These are phyloP conservation scores for Lates calcarifer DNA, from an alignment of 2,113 vertebrate genomes.

Conservation along the genomic window DNA sequence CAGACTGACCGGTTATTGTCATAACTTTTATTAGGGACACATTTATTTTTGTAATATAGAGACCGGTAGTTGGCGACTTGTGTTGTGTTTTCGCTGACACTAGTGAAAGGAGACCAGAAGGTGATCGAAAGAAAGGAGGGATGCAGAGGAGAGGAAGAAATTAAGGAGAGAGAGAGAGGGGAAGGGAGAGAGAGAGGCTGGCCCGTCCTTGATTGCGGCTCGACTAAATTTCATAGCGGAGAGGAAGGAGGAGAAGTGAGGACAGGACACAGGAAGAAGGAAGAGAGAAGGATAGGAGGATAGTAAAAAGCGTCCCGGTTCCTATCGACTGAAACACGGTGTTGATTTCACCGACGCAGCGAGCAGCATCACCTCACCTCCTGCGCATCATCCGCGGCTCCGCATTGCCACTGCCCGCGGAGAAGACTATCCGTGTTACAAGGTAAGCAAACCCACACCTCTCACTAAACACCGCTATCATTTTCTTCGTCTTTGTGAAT, in stretches of 20 bases:
- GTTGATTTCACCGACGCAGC: conserved; percentile 24
- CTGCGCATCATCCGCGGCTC: conserved; percentile 57
- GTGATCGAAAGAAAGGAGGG: conserved; percentile 44
- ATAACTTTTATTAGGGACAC: not conserved
- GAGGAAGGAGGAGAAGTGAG: not conserved
- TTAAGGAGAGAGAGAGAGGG: conserved; percentile 22
- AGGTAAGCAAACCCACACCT: conserved; percentile 61
- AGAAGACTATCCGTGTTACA: not conserved
- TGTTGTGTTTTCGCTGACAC: not conserved
- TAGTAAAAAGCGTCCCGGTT: not conserved
- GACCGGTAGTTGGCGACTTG: conserved; percentile 19
- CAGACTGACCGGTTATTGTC: not conserved
- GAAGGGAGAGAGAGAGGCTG: conserved; percentile 41
- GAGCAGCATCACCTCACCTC: conserved; percentile 49
- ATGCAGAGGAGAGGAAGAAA: conserved; percentile 7
- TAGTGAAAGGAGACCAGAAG: conserved; percentile 27
- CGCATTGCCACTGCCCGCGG: conserved; percentile 23
- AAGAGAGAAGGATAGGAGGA: not conserved
- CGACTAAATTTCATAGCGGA: not conserved
- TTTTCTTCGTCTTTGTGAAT: too few species aligned
- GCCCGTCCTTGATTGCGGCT: not conserved
- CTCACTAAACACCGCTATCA: not conserved
- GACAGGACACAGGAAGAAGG: conserved; percentile 31
- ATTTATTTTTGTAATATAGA: not conserved
- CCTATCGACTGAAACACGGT: conserved; percentile 26